Base-by-base conservation (phyloP, 2,113 vertebrate species). In the Zosterops hypoxanthus region DNA sequence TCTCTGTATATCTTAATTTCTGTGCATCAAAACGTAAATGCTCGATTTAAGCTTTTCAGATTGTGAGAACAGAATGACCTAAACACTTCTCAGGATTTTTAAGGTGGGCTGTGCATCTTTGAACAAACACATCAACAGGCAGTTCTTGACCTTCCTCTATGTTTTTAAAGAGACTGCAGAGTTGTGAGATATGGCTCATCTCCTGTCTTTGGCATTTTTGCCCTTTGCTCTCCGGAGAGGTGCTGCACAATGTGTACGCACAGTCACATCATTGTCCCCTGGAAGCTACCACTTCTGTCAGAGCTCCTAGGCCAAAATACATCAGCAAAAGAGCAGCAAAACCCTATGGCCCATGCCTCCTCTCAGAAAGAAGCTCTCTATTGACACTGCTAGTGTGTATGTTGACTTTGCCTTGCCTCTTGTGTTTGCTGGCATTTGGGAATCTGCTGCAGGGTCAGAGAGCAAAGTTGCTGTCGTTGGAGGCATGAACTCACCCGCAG, bases 391-490 rank as follows among this genome's bases (percentile, higher is more conserved):
- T 22, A 34, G 39, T 21, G n/a, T 36, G 49, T 81, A 47, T 49
- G 82, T 92, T 81, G 88, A 77, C 72, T 95, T 87, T 71, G 75
- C 44, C 39, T 70, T 72, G 17, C 44, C 42, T 78, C 71, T 77
- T 68, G 16, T 47, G 41, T 88, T 75, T 84, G 63, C 63, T 90
- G 80, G 68, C 46, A 66, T 88, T 56, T 59, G 61, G 28, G 68
- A 82, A 57, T 65, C 78, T 50, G 47, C 46, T 70, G 59, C 3
- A 16, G 65, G 63, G 63, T 88, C 86, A 69, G 63, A 76, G 84
- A 86, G 84, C 79, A 95, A 88, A 78, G 66, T 57, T 85, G 69
- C 77, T 96, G 83, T 95, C 50, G 1, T 22, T 3, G 14, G 47
- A 94, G 73, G 55, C 60, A 73, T 49, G 86, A 93, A 84, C 78